A percentile compares a stretch with the other conserved stretches of the same genome.
These are phyloP conservation scores for Andrena dorsata DNA, from an alignment of 2,888 invertebrate species.

Conservation along the genomic window DNA sequence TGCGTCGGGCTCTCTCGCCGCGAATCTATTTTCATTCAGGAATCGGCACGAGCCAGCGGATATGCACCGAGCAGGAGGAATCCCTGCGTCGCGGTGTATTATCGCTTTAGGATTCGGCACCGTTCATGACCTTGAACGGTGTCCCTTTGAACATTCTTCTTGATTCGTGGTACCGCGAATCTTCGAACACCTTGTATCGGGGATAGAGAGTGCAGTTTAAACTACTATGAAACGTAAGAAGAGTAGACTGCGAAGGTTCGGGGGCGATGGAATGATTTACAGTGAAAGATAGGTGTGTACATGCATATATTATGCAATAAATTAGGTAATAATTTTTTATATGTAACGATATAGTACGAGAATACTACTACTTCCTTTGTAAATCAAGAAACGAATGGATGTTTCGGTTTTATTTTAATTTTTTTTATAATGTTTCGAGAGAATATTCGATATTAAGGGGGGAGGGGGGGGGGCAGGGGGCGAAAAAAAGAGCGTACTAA, in stretches of 20 bases:
- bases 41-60: background rate
- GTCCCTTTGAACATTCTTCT: slow-evolving; percentile 4
- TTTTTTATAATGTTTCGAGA: slow-evolving; percentile 26
- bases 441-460: slow-evolving; percentile 53
- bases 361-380: slow-evolving; percentile 34
- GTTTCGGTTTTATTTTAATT: slow-evolving; percentile 44
- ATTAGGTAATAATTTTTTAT: slow-evolving; percentile 64
- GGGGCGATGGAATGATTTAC: slow-evolving; percentile 22
- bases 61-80: background rate
- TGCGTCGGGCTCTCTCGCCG: slow-evolving; percentile 52
- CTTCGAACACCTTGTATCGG: background rate
- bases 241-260: slow-evolving; percentile 10
- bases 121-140: background rate
- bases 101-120: background rate
- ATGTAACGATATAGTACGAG: slow-evolving; percentile 47
- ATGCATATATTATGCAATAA: slow-evolving; percentile 63
- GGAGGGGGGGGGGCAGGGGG: background rate
- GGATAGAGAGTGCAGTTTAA: background rate
- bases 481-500: slow-evolving; percentile 57
- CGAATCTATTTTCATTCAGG: slow-evolving; percentile 33
- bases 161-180: background rate
- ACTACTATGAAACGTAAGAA: background rate
- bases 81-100: background rate
- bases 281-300: slow-evolving; percentile 36
- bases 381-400: slow-evolving; percentile 37